Evolutionary conservation across 2,888 invertebrate species (phyloP), one percentile per base, ranked within the genome.

Genomic region (Phyllotreta striolata): DNA sequence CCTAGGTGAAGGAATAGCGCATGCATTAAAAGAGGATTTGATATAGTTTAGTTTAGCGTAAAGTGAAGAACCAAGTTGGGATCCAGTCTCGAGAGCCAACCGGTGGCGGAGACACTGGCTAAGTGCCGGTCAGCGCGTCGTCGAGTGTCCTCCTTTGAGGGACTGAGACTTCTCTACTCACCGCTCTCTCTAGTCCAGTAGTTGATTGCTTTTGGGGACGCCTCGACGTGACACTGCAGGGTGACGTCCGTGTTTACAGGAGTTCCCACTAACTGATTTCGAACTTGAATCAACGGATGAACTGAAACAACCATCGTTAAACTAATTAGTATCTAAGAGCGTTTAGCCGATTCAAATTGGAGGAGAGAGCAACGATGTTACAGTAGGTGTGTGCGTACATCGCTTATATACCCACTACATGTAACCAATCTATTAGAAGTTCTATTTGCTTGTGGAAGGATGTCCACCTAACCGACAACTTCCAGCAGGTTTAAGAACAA

Each of bases 191-290:
- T 89, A 67, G 92, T 94, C 95, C 95, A 95, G 83, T 93, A 95
- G 87, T 95, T 95, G 85, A 95, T 95, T 79, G 95, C 93, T 83
- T 93, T 94, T 40, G 95, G 95, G 62, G 94, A 95, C 62, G 95
- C 95, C 81, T 95, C 95, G 64, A 95, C 94, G 80, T 92, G 91
- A 75, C 88, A 88, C 81, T 93, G 91, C 74, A 95, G 86, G 66
- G 91, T 91, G 79, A 95, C 93, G 82, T 94, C 91, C 70, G 92
- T 92, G 74, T 91, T 89, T 72, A 90, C 88, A 59, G 94, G 93
- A 66, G 94, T 93, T 39, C 95, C 95, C 68, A 95, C 93, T 80
- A 95, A 86, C 85, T 95, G 95, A 85, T 94, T 95, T 75, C 94
- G 94, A 74, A 95, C 95, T 88, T 94, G 93, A 75, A 95, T 94